Evolutionary conservation across 2,888 invertebrate genomes (phyloP), one percentile per base, ranked within the genome.

Genomic region (Acleris literana): DNA sequence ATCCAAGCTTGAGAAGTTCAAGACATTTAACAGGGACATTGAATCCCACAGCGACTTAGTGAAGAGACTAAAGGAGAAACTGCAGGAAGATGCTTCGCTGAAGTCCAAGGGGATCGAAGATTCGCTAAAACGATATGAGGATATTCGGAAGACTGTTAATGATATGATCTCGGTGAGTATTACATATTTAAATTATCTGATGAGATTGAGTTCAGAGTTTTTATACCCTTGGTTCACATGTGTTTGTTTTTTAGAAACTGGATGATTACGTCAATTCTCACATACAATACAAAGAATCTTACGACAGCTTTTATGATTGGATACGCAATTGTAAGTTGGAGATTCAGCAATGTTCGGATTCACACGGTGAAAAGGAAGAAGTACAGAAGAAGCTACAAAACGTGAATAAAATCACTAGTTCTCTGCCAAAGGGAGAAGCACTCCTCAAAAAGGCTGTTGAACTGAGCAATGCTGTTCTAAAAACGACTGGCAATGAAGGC

Each of bases 221-320:
- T 49, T 49, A 20, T 4, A 49, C 11, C 3, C 18, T 49, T 17
- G 17, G 5, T 9, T 49, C 20, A 52, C n/a, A n/a, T 25, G 4
- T 25, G 1, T 25, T 52, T n/a, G 6, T 48, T 54, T 44, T 56
- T 71, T 72, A 95, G 90, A 95, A 94, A 79, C 88, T 97, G 52
- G 97, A 98, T 81, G 94, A 95, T 65, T 96, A 97, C 86, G 97
- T 98, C 0, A 95, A 95, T 71, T 95, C 97, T 57, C 98, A 99
- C 79, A 97, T 97, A 75, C 95, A 96, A 76, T 98, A 97, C 87
- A 97, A 97, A 81, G 96, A 96, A 74, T 95, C 96, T 0, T 95
- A 96, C 74, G 96, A 96, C 76, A 96, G 95, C 75, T 96, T 97
- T 65, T 95, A 96, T 64, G 98, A 98, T 74, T 98, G 97, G 97